Conservation (phyloP, 2,113 vertebrate species). For the Dendropsophus ebraccatus region DNA sequence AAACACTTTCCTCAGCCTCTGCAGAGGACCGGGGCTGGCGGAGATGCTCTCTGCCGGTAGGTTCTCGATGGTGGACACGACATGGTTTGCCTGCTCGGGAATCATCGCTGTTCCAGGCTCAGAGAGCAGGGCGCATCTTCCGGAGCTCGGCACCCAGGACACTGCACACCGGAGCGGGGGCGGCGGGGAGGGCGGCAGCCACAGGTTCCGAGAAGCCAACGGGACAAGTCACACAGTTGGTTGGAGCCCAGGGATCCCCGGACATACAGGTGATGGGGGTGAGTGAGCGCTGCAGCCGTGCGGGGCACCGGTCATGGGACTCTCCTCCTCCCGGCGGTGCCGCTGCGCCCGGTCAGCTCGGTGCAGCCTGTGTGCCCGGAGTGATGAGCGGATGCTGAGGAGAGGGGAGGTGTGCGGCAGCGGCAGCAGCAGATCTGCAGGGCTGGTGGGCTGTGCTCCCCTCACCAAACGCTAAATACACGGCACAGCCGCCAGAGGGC, state of each 20-base stretch:
- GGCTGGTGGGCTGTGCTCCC: constrained; percentile 54
- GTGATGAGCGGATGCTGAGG: too few species aligned
- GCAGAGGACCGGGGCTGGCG: constrained; percentile 74
- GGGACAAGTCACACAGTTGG: neutral
- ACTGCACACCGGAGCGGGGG: neutral
- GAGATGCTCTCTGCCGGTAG: constrained; percentile 77
- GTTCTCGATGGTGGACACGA: constrained; percentile 85
- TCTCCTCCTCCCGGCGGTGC: neutral
- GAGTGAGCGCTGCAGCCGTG: neutral
- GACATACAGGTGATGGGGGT: neutral
- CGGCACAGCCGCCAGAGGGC: constrained; percentile 30
- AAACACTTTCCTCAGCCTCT: constrained; percentile 83
- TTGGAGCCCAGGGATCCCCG: neutral
- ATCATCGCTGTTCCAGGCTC: constrained; percentile 73
- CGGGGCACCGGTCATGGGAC: too few species aligned
- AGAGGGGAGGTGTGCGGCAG: constrained; percentile 24
- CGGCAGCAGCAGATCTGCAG: too few species aligned
- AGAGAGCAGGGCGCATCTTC: constrained; percentile 78
- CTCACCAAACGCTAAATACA: too few species aligned
- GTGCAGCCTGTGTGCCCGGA: constrained; percentile 14
- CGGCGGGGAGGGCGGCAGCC: constrained; percentile 11
- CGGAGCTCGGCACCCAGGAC: constrained; percentile 64
- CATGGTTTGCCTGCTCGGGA: constrained; percentile 80
- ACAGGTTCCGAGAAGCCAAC: neutral
- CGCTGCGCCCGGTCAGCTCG: neutral